Base-by-base conservation (phyloP, 2,888 invertebrate species). In the Drymonia ruficornis region DNA sequence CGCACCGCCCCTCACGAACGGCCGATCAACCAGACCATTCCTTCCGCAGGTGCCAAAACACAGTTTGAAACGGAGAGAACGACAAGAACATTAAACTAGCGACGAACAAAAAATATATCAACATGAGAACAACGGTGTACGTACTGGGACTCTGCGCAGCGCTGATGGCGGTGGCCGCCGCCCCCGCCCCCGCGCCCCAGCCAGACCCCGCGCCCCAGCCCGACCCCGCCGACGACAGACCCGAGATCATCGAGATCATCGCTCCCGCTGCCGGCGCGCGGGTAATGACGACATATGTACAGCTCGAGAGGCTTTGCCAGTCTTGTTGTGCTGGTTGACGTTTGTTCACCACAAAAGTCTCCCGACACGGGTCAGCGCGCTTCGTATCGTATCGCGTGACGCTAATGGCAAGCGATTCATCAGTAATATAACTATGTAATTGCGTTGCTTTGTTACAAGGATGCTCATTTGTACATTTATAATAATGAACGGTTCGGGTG, bases 191-290 rank as follows among this genome's bases (percentile, higher is more conserved):
- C 13, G 72, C 66, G 34, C 74, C 84, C 6, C 67, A 59, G 16
- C 76, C 82, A 28, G 70, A 50, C 6, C 76, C 82, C 44, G 72
- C 65, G 50, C 79, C 87, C 40, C 77, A 66, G 13, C 73, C 86
- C 13, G 74, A 66, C 53, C 76, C 86, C 55, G 70, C 78, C 53
- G 91, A 90, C 76, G 82, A 84, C 76, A 73, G 70, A 31, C 93
- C 92, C 0, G 93, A 93, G 67, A 91, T 93, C 70, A 93, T 93
- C 36, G 93, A 93, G 68, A 93, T 93, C 70, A 93, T 93, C 65
- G 92, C 93, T 0, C 93, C 93, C 53, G 93, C 93, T 34, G 85
- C 80, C 67, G 86, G 84, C 54, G 93, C 93, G 59, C 92, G 92
- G 87, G 93, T 93, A 65, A 44, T 23, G 15, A 4, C 49, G 16